Evolutionary conservation across 2,113 vertebrate species (phyloP), one percentile per base, ranked within the genome.

Genomic region (Poeciliopsis occidentalis): DNA sequence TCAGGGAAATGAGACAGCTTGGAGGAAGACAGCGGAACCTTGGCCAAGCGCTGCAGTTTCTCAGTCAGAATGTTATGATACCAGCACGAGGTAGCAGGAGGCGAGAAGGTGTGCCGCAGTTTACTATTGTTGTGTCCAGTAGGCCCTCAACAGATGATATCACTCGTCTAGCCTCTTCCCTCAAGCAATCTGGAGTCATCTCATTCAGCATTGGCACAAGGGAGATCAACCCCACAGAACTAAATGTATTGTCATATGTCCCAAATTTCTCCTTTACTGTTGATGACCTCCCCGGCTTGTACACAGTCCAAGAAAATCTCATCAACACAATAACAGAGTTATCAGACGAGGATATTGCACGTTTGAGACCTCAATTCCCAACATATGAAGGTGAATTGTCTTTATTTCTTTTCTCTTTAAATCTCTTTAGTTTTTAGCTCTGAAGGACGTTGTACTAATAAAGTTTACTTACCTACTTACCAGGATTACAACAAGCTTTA

Each of bases 161-260:
- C 73, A 81, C 78, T 44, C 90, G 79, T 30, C 90, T 95, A 75
- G 95, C 96, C 0, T 61, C 81, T 79, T 73, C 92, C 41, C 89
- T 99, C 64, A 98, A 98, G 91, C 87, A 85, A 0, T 95, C 94
- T 0, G 94, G 95, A 70, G 94, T 96, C 0, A 90, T 98, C 81
- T 94, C 97, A 17, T 95, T 98, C 0, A 96, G 95, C 84, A 97
- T 98, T 0, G 97, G 98, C 57, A 94, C 96, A 0, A 95, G 96
- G 39, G 95, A 96, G 1, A 94, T 96, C 0, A 94, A 96, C 68
- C 79, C 93, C 34, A 67, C 83, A 1, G 96, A 99, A 71, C 93
- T 99, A 67, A 92, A 83, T 75, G 86, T 94, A 0, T 95, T 98
- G 65, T 96, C 97, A 57, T 97, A 95, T 66, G 78, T 95, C 64